These are phyloP conservation scores for Tenthredo mesomela DNA, from an alignment of 2,888 invertebrate species.

Conservation along the genomic window DNA sequence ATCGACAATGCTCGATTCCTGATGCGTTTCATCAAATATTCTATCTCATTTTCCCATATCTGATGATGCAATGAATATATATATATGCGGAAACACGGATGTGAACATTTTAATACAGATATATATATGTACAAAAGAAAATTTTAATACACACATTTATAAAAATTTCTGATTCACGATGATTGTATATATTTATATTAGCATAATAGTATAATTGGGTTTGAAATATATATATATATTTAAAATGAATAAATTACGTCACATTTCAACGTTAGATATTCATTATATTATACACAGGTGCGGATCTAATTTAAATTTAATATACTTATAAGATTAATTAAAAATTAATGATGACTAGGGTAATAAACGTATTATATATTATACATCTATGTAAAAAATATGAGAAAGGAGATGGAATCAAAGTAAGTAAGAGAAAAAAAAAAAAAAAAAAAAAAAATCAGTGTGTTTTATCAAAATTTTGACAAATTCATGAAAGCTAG, in stretches of 20 bases:
- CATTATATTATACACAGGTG: not conserved
- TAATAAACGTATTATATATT: not conserved
- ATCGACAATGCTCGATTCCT: not conserved
- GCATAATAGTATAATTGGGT: not conserved
- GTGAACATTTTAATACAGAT: not conserved
- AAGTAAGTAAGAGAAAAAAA: not conserved
- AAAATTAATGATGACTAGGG: slow-evolving; percentile 30
- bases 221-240: not conserved
- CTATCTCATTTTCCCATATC: not conserved
- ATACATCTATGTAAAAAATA: not conserved
- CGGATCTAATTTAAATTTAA: not conserved
- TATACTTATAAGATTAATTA: slow-evolving; percentile 19
- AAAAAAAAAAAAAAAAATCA: not conserved
- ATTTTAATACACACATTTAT: too few species aligned
- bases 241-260: not conserved
- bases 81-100: not conserved
- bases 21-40: not conserved
- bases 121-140: not conserved
- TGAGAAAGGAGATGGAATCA: not conserved
- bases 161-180: not conserved
- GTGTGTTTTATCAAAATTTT: not conserved
- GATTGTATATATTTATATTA: not conserved
- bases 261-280: not conserved
- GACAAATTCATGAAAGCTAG: not conserved
- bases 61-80: not conserved